These are phyloP conservation scores for Thalassaphorura encarpata DNA, from an alignment of 1,140 invertebrate species.

Conservation along the genomic window DNA sequence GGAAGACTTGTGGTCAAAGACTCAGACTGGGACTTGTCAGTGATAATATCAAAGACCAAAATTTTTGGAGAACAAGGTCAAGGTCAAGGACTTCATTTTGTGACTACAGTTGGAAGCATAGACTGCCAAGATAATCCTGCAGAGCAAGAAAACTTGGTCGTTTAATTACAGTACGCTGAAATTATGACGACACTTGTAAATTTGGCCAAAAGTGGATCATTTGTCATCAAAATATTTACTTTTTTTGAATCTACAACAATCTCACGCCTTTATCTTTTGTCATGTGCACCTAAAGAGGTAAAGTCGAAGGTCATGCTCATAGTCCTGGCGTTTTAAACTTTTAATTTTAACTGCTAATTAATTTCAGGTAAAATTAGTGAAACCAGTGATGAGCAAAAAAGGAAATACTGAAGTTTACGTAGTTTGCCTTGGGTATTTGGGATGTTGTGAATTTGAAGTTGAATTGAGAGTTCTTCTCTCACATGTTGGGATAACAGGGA, in stretches of 20 bases:
- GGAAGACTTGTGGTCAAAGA: too few relatives aligned
- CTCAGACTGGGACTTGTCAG: too few relatives aligned
- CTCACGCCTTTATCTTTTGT: constrained; percentile 66
- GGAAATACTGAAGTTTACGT: constrained; percentile 92
- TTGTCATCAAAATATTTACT: constrained; percentile 87
- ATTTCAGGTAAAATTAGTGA: constrained; percentile 56
- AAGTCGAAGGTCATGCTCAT: too few relatives aligned
- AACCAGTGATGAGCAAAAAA: constrained; percentile 81
- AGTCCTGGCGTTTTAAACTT: too few relatives aligned
- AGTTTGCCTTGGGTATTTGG: constrained; percentile 59
- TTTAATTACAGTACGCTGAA: constrained; percentile 71
- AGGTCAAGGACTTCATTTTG: constrained; percentile 50
- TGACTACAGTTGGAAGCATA: constrained; percentile 89
- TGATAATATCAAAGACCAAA: constrained; percentile 49
- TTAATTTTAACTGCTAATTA: not conserved
- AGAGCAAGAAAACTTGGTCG: constrained; percentile 71
- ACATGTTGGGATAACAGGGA: not conserved
- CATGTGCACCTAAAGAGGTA: constrained; percentile 56
- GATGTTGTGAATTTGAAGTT: constrained; percentile 26
- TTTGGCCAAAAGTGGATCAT: constrained; percentile 64
- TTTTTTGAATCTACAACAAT: constrained; percentile 74
- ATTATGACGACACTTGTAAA: constrained; percentile 59
- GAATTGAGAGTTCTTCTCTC: not conserved
- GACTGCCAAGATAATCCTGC: constrained; percentile 72
- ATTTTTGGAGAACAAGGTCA: too few relatives aligned